Conservation (phyloP, 2,888 invertebrate genomes). For the Dryobotodes eremita region DNA sequence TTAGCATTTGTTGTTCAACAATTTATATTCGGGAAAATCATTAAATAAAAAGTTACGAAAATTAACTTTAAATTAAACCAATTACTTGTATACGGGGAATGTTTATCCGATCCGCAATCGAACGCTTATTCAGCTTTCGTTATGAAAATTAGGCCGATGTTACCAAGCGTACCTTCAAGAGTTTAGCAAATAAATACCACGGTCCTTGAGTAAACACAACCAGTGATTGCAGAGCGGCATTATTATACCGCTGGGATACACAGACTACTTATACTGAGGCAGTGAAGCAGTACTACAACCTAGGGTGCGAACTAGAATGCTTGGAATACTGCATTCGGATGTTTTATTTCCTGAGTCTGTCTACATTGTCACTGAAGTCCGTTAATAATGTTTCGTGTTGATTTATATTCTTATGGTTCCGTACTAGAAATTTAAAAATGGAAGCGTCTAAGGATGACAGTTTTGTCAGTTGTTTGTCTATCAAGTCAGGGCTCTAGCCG, state of each 20-base stretch:
- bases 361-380: slow-evolving; percentile 43
- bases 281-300: slow-evolving; percentile 39
- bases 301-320: slow-evolving; percentile 35
- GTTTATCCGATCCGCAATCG: slow-evolving; percentile 81
- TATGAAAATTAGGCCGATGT: slow-evolving; percentile 82
- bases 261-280: slow-evolving; percentile 27
- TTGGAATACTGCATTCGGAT: slow-evolving; percentile 61
- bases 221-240: slow-evolving; percentile 77
- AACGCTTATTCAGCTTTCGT: slow-evolving; percentile 84
- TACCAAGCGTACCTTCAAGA: slow-evolving; percentile 80
- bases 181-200: slow-evolving; percentile 86
- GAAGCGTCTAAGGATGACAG: background rate
- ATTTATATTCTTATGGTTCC: slow-evolving; percentile 33
- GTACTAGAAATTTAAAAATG: background rate
- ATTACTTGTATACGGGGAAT: slow-evolving; percentile 73
- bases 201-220: slow-evolving; percentile 81
- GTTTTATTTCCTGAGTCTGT: slow-evolving; percentile 61
- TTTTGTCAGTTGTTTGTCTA: background rate
- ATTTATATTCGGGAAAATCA: background rate
- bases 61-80: slow-evolving; percentile 58
- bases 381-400: slow-evolving; percentile 36
- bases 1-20: background rate
- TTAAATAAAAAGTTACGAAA: slow-evolving; percentile 47
- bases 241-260: slow-evolving; percentile 59
- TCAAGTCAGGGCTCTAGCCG: background rate